These are phyloP conservation scores for Pharmacophagus antenor DNA, from an alignment of 2,888 invertebrate species.

Conservation along the genomic window DNA sequence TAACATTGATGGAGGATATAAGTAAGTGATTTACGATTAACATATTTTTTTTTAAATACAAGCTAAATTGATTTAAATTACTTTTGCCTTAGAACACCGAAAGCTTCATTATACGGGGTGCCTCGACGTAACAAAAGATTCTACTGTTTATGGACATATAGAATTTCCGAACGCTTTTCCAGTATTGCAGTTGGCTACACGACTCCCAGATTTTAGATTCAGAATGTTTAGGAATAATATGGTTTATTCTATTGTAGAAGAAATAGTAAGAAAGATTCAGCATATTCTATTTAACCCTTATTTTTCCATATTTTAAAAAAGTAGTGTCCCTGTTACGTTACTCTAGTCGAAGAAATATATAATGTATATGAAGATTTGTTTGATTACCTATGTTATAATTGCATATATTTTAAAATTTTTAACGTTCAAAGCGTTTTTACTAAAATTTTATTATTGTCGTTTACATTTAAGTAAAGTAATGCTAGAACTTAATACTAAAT, in stretches of 20 bases:
- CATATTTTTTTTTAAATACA: background rate
- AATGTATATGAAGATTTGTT: too few relatives aligned
- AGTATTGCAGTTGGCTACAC: conserved; percentile 82
- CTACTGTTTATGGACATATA: conserved; percentile 48
- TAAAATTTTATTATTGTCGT: too few relatives aligned
- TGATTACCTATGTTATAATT: too few relatives aligned
- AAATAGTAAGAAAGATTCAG: conserved; percentile 73
- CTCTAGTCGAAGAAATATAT: too few relatives aligned
- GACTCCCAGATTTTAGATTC: conserved; percentile 84
- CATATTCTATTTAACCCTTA: background rate
- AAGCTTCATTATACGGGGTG: conserved; percentile 63
- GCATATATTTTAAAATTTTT: too few relatives aligned
- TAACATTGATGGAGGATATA: conserved; percentile 45
- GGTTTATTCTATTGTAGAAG: conserved; percentile 79
- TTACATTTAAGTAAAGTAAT: too few relatives aligned
- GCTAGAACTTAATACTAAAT: background rate
- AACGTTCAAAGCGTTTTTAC: too few relatives aligned
- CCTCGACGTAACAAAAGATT: conserved; percentile 43
- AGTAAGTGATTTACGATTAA: conserved; percentile 45
- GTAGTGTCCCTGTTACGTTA: too few relatives aligned
- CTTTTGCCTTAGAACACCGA: conserved; percentile 43
- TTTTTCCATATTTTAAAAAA: too few relatives aligned
- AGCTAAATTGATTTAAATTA: background rate
- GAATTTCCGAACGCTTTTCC: conserved; percentile 82
- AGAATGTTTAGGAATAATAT: conserved; percentile 85